Conservation (phyloP, 2,113 vertebrate genomes). For the Willisornis vidua region DNA sequence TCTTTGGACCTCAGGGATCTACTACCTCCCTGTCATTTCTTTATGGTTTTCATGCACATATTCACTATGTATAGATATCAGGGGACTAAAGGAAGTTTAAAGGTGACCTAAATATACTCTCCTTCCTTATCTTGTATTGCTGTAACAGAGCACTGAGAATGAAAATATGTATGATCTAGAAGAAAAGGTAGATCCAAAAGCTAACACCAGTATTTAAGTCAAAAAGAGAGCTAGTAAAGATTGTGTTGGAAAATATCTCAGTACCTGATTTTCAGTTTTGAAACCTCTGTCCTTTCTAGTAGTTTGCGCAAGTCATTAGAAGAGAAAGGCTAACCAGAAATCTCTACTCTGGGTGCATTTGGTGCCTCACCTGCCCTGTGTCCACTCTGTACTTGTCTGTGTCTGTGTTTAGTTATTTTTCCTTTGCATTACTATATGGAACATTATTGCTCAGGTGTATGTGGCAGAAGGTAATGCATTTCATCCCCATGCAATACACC, state of each 20-base stretch:
- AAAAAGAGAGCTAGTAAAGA: not conserved
- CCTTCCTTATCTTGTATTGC: not conserved
- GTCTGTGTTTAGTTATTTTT: not conserved
- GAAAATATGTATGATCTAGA: not conserved
- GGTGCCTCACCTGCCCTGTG: not conserved
- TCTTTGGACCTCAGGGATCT: not conserved
- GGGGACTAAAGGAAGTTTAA: not conserved
- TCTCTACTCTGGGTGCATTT: not conserved
- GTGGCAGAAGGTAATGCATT: not conserved
- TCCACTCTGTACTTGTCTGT: not conserved
- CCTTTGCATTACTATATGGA: not conserved
- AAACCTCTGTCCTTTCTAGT: not conserved
- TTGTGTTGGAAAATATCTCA: not conserved
- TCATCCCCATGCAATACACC: not conserved
- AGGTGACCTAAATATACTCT: conserved; percentile 12
- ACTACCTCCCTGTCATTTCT: not conserved
- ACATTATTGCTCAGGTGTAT: not conserved
- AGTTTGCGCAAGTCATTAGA: not conserved
- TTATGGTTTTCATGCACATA: not conserved
- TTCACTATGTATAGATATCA: not conserved
- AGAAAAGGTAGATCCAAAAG: not conserved
- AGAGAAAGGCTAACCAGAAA: not conserved
- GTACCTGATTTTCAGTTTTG: not conserved
- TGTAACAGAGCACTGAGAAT: not conserved
- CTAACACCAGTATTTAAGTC: not conserved